These are phyloP conservation scores for Agonum fuliginosum DNA, from an alignment of 2,888 invertebrate species.

Conservation along the genomic window DNA sequence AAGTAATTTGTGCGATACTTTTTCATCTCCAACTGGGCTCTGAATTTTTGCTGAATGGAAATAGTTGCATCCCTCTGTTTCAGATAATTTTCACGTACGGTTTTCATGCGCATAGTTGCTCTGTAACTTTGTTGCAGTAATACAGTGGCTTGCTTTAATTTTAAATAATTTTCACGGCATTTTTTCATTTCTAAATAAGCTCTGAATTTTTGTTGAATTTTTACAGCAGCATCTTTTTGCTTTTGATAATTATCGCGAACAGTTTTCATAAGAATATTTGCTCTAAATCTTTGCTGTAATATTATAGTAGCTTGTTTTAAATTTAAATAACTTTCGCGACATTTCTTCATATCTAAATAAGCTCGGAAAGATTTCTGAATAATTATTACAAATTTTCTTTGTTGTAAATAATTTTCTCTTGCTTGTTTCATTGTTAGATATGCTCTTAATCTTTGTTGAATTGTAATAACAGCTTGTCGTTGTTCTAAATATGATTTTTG, in stretches of 20 bases:
- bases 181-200: constrained; percentile 67
- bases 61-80: constrained; percentile 60
- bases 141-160: constrained; percentile 23
- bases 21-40: constrained; percentile 64
- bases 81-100: constrained; percentile 58
- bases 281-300: constrained; percentile 18
- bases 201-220: constrained; percentile 68
- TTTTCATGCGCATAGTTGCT: constrained; percentile 61
- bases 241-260: constrained; percentile 66
- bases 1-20: constrained; percentile 55
- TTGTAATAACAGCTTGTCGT: constrained; percentile 65
- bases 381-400: constrained; percentile 68
- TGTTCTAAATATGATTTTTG: constrained; percentile 58
- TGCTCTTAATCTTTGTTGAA: constrained; percentile 63
- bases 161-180: constrained; percentile 60
- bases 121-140: constrained; percentile 53
- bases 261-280: constrained; percentile 51
- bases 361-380: constrained; percentile 72
- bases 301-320: constrained; percentile 64
- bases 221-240: constrained; percentile 68
- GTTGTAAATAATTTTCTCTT: constrained; percentile 68
- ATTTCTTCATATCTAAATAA: constrained; percentile 68
- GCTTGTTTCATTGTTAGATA: constrained; percentile 68
- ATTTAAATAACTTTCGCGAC: constrained; percentile 66
- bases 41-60: constrained; percentile 73